Evolutionary conservation across 2,888 invertebrate genomes (phyloP).

Genomic region (Marasmarcha lunaedactyla): DNA sequence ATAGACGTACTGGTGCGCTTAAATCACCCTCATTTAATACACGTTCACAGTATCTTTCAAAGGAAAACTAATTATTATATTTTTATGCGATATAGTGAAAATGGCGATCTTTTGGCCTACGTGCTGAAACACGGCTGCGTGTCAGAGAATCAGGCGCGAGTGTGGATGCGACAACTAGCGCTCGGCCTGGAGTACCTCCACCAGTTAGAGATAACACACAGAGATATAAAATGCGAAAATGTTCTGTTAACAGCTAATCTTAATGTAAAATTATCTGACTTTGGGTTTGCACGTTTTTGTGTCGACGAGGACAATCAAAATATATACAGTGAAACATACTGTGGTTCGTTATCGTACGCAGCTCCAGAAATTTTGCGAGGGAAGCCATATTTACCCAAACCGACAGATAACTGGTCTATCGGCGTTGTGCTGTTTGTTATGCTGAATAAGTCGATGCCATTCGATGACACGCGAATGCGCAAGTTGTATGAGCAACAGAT

Average conservation of each 20-base stretch:
- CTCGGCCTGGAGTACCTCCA: conserved; percentile 80
- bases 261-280: conserved; percentile 85
- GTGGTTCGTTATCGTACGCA: conserved; percentile 89
- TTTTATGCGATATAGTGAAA: conserved; percentile 83
- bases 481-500: conserved; percentile 75
- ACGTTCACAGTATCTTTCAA: conserved; percentile 82
- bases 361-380: conserved; percentile 88
- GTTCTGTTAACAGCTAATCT: conserved; percentile 77
- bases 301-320: conserved; percentile 42
- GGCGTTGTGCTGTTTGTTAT: conserved; percentile 86
- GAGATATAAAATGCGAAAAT: conserved; percentile 89
- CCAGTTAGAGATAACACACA: conserved; percentile 78
- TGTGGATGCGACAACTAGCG: conserved; percentile 79
- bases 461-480: conserved; percentile 81
- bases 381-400: conserved; percentile 77
- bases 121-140: conserved; percentile 76
- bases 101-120: conserved; percentile 82
- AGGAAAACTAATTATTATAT: conserved; percentile 79
- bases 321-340: conserved; percentile 81
- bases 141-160: conserved; percentile 75
- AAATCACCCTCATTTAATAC: conserved; percentile 84
- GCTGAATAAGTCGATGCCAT: conserved; percentile 87
- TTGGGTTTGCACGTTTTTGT: conserved; percentile 77
- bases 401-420: conserved; percentile 84
- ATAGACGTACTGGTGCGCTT: conserved; percentile 80